phyloP scores from a whole-genome alignment of 1,140 invertebrate species.

The Nephotettix cincticeps region DNA sequence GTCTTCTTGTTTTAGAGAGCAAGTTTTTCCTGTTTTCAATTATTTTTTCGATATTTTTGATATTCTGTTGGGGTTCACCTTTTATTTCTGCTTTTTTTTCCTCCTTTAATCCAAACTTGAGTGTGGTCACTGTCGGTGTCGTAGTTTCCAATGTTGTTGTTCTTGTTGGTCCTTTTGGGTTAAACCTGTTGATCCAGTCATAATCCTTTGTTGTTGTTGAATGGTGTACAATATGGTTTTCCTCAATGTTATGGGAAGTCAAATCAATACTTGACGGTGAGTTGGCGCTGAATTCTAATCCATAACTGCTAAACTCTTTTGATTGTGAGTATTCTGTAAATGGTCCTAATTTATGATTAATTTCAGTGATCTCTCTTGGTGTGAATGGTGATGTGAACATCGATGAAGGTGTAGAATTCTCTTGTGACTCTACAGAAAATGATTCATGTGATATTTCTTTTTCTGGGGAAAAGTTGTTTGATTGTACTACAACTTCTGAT shows the following conservation, averaged over 20 bases:
- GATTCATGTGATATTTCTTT: not conserved
- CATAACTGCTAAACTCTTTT: too few species aligned
- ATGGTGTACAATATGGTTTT: not conserved
- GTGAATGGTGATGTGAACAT: not conserved
- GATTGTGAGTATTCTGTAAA: not conserved
- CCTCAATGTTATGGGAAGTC: not conserved
- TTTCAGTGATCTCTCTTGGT: slow-evolving; percentile 12
- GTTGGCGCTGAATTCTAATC: too few species aligned
- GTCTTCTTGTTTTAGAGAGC: slow-evolving; percentile 34
- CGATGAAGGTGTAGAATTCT: not conserved
- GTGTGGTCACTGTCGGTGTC: not conserved
- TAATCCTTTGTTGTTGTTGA: slow-evolving; percentile 4
- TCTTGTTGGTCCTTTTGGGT: slow-evolving; percentile 13
- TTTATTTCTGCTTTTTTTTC: not conserved
- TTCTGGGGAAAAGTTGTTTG: not conserved
- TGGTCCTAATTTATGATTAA: slow-evolving; percentile 15
- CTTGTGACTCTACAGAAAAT: not conserved
- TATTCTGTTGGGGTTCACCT: slow-evolving; percentile 2
- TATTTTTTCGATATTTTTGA: slow-evolving; percentile 12
- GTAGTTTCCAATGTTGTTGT: slow-evolving; percentile 1
- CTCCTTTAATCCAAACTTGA: not conserved
- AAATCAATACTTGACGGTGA: slow-evolving; percentile 5
- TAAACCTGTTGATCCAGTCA: not conserved
- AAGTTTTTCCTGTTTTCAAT: slow-evolving; percentile 32
- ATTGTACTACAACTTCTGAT: not conserved